Conservation (phyloP, 2,888 invertebrate species). For the Epiblema foenella region DNA sequence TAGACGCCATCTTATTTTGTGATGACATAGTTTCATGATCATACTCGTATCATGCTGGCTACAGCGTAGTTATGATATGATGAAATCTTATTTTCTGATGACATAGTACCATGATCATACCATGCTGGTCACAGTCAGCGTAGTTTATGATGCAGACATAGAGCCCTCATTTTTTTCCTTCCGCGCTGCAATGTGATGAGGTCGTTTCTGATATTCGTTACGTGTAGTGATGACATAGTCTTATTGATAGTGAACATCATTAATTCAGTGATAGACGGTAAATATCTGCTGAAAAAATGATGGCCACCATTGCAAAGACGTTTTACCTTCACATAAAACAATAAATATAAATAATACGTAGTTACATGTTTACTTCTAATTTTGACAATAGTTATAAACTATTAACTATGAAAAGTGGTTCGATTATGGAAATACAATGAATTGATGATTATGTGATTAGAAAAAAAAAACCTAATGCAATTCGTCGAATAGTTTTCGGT, state of each 20-base stretch:
- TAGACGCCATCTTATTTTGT: neutral
- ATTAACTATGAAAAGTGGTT: no score
- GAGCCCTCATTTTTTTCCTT: neutral
- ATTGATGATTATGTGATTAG: no score
- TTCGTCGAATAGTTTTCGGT: no score
- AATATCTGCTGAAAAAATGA: slow-evolving; percentile 37
- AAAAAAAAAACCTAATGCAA: no score
- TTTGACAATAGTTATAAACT: no score
- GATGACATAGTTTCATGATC: slow-evolving; percentile 1
- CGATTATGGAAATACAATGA: no score
- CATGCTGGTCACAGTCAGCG: no score
- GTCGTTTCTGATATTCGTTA: neutral
- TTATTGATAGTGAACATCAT: slow-evolving; percentile 26
- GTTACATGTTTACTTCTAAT: no score
- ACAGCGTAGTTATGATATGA: neutral
- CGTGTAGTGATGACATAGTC: neutral
- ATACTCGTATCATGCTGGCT: neutral
- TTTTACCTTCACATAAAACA: neutral
- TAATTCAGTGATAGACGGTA: slow-evolving; percentile 36
- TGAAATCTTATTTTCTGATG: no score
- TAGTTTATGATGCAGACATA: no score
- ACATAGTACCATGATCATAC: no score
- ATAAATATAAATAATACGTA: neutral
- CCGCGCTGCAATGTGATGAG: neutral
- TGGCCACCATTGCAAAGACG: slow-evolving; percentile 11